Evolutionary conservation across 2,888 invertebrate genomes (phyloP), one percentile per base, ranked within the genome.

Genomic region (Yponomeuta malinellus): DNA sequence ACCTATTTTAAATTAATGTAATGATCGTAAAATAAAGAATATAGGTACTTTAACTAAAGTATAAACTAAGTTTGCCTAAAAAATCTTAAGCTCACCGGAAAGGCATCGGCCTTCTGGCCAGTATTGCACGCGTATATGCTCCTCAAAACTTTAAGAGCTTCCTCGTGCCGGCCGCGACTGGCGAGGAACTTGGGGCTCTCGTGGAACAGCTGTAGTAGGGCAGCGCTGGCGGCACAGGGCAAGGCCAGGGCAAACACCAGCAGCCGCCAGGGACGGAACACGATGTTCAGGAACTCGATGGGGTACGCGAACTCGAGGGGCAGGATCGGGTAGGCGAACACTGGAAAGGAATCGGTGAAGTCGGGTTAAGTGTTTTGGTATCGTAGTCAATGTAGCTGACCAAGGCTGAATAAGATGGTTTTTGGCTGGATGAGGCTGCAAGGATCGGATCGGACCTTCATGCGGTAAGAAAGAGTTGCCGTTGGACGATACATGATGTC

Each of bases 101-200:
- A 91, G 72, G 80, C 83, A 31, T 87, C 83, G 72, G 83, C 77
- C 31, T 74, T 75, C 64, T 85, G 82, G 73, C 91, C 89, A 69
- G 88, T 86, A 70, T 92, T 92, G 52, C 77, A 76, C 5, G 83
- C 82, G 69, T 91, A 92, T 68, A 92, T 91, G 69, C 78, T 84
- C 76, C 79, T 87, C 73, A 92, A 73, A 0, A 88, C 88, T 0
- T 80, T 69, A 48, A 96, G 79, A 0, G 96, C 95, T 73, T 94
- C 92, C 1, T 93, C 92, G 1, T 73, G 88, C 77, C 81, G 91
- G 89, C 95, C 85, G 88, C 94, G 74, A 87, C 93, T 83, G n/a
- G 95, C 89, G 66, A 95, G 88, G 83, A 95, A 97, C 83, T 96
- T 96, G 0, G 97, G 97, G 77, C 96, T 97, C 83, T 97, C 97